Conservation (phyloP, 2,797 vertebrate genomes). For the Rallus crepitans region DNA sequence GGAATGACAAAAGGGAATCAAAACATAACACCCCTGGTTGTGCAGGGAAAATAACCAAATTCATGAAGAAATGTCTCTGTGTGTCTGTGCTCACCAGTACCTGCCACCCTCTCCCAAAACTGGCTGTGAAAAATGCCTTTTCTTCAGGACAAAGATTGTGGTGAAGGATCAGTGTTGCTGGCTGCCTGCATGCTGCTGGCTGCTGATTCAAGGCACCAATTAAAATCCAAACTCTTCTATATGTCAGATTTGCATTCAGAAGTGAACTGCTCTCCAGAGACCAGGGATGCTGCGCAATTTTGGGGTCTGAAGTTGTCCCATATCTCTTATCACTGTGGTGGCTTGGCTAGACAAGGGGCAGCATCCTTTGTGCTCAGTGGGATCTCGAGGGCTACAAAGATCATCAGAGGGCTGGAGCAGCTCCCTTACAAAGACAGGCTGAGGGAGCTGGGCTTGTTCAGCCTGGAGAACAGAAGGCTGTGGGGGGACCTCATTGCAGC, state of each 20-base stretch:
- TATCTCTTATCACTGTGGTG: neutral
- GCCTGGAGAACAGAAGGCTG: no score
- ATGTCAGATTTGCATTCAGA: neutral
- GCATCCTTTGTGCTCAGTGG: fast-evolving
- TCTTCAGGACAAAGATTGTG: neutral
- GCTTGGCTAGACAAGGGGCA: fast-evolving
- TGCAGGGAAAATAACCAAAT: neutral
- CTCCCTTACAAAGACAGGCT: no score
- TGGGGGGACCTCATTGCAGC: no score
- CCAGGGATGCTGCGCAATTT: neutral
- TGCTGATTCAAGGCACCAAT: neutral
- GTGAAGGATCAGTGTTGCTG: neutral
- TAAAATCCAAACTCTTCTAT: neutral
- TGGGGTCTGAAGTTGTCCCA: fast-evolving
- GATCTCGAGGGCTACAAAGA: neutral
- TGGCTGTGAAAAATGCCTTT: neutral
- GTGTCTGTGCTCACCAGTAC: neutral
- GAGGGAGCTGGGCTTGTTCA: no score
- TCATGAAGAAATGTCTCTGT: neutral
- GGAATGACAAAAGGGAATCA: neutral
- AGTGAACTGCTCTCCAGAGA: neutral
- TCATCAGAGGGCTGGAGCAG: no score
- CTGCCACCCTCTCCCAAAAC: neutral
- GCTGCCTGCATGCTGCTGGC: neutral
- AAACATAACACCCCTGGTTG: neutral